Base-by-base conservation (phyloP, 2,888 invertebrate genomes). In the Acrocyrtus sp. region DNA sequence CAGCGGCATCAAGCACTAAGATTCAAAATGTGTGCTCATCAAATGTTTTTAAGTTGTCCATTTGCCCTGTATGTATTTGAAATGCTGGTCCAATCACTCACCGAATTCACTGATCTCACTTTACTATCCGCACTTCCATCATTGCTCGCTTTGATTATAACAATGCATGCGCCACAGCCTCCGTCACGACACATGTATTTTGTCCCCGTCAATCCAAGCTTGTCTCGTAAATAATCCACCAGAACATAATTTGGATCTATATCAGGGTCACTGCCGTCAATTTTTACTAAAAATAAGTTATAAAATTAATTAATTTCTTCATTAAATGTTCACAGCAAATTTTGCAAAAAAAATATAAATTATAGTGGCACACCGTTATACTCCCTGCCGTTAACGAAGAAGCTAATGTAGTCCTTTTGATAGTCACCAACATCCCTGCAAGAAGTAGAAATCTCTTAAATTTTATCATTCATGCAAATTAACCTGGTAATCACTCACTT, bases 161-260 rank as follows among this genome's bases (percentile, higher is more conserved):
- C 5, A 39, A 27, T 27, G n/a, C 43, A 58, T 17, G 26, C 34
- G 12, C 56, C 56, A 39, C 56, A 47, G 1, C 43, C 41, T 12
- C 91, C 91, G 82, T 91, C 91, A 39, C 87, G 86, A 79, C 91
- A 91, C 90, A 91, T 91, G 5, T 85, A 86, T 81, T 91, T 92
- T 0, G 91, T 91, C 0, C 68, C 91, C 3, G 87, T 88, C 0
- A 91, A 83, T 63, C 88, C 86, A 0, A 88, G 87, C 72, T 87
- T 85, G 1, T 88, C 87, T 4, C 91, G 84, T 54, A 91, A 87
- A 81, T 87, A 68, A 43, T 87, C 86, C 78, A 90, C 90, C 27
- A 69, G 24, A 10, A 54, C 26, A 17, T 60, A 69, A 0, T 45
- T 24, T 2, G 61, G 61, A 6, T 56, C 56, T 15, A 69, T 60